These are phyloP conservation scores for Gobio occitaniae DNA, from an alignment of 2,797 vertebrate species.

Conservation along the genomic window DNA sequence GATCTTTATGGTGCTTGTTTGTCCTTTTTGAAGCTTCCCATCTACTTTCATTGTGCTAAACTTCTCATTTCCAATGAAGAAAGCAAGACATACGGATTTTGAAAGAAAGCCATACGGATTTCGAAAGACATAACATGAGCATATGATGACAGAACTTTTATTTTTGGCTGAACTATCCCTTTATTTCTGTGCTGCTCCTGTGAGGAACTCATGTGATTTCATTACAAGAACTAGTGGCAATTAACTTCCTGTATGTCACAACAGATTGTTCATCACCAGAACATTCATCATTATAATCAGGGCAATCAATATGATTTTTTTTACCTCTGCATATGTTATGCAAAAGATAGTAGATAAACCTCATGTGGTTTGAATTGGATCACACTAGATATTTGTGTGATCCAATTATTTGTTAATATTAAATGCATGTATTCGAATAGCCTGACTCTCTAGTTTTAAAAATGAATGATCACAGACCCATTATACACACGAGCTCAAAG, in stretches of 20 bases:
- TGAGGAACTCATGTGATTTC: background rate
- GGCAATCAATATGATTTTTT: background rate
- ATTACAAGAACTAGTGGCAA: background rate
- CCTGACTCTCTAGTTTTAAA: background rate
- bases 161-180: background rate
- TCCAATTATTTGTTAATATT: background rate
- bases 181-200: background rate
- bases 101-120: background rate
- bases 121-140: background rate
- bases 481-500: background rate
- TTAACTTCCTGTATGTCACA: background rate
- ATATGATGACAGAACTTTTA: background rate
- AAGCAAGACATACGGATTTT: background rate
- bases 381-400: background rate
- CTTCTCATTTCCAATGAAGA: background rate
- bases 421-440: background rate
- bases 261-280: background rate
- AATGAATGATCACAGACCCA: background rate
- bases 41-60: background rate
- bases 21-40: background rate
- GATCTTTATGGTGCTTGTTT: background rate
- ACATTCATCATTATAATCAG: conserved; percentile 1
- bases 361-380: background rate
- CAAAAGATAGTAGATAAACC: background rate
- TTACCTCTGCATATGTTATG: background rate